A percentile compares a stretch with the other conserved stretches of the same genome.
Conservation (phyloP, 2,888 invertebrate genomes). For the Mimas tiliae region DNA sequence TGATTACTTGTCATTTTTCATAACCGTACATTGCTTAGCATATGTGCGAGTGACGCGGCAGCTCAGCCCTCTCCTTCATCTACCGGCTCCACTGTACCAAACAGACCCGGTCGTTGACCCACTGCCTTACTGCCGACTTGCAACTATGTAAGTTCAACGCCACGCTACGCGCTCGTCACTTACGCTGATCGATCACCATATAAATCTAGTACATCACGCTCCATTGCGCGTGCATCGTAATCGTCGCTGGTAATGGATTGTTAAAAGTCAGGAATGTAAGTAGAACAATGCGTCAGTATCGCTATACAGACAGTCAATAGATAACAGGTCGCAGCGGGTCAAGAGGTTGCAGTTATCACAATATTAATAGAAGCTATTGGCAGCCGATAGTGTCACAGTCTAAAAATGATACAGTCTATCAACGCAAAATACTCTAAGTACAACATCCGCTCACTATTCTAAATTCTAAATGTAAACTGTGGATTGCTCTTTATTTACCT, state of each 20-base stretch:
- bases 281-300: not conserved
- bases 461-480: no score
- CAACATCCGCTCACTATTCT: no score
- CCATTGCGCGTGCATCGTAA: not conserved
- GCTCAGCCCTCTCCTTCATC: not conserved
- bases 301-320: not conserved
- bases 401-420: not conserved
- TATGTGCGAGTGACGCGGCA: not conserved
- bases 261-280: not conserved
- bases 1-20: not conserved
- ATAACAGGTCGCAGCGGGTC: slow-evolving; percentile 19
- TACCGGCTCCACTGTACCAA: not conserved
- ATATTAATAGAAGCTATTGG: slow-evolving; percentile 10
- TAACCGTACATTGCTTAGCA: slow-evolving; percentile 19
- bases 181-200: not conserved
- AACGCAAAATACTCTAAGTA: no score
- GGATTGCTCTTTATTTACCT: no score
- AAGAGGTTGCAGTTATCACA: slow-evolving; percentile 15
- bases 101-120: slow-evolving; percentile 16
- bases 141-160: slow-evolving; percentile 23
- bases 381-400: not conserved
- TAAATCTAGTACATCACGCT: not conserved
- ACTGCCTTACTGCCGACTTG: slow-evolving; percentile 20
- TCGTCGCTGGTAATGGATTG: not conserved
- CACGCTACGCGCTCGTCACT: slow-evolving; percentile 11